Conservation (phyloP, 2,797 vertebrate genomes). For the Chelmon rostratus region DNA sequence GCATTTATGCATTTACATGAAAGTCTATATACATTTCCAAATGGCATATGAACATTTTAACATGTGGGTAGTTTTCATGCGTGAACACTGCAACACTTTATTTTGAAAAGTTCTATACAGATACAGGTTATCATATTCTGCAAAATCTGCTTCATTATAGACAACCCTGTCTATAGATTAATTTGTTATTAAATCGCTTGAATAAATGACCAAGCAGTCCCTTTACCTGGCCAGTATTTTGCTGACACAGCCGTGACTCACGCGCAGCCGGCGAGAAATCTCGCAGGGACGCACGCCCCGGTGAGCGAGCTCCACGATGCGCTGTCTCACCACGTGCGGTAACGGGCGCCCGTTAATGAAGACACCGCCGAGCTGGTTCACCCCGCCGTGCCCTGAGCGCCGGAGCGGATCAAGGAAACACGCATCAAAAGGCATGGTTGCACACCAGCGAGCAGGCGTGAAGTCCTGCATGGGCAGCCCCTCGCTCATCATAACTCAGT, state of each 20-base stretch:
- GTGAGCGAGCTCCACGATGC: conserved; percentile 93
- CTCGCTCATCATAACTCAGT: too few species aligned
- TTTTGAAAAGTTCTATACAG: background rate
- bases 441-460: background rate
- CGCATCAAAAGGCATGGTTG: background rate
- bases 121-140: background rate
- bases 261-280: conserved; percentile 85
- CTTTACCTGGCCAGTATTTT: conserved; percentile 93
- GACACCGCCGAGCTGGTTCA: conserved; percentile 95
- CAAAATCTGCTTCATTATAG: background rate
- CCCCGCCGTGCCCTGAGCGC: conserved; percentile 88
- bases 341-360: conserved; percentile 94
- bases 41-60: background rate
- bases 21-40: background rate
- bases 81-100: background rate
- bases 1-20: background rate
- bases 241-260: conserved; percentile 95
- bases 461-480: background rate
- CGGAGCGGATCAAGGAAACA: background rate
- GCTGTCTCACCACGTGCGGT: conserved; percentile 90
- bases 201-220: background rate
- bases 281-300: conserved; percentile 91
- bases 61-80: background rate
- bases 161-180: background rate
- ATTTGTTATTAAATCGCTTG: background rate